Evolutionary conservation across 64 coral and sea anemone species (phyloP).

Genomic region (Anthopleura sola): DNA sequence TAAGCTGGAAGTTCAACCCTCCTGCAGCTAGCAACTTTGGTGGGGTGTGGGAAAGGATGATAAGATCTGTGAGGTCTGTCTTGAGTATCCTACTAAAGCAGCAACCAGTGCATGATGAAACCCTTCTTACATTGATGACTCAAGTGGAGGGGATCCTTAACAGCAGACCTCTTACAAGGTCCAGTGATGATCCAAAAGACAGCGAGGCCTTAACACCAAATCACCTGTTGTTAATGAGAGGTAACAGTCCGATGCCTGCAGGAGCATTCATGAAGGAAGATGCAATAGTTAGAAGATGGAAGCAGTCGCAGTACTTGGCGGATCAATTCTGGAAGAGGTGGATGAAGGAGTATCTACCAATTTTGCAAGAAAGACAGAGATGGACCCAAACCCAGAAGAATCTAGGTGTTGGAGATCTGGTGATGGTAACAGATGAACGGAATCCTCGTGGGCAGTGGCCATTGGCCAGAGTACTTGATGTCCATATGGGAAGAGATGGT

Average conservation of each 20-base stretch:
- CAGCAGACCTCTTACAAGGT: conserved; percentile 2
- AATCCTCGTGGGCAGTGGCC: neutral
- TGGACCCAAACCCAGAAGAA: conserved; percentile 10
- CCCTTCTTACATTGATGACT: neutral
- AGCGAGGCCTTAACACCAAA: neutral
- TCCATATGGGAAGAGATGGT: neutral
- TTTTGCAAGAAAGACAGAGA: conserved; percentile 11
- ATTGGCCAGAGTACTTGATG: neutral
- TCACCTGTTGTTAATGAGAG: too few species aligned
- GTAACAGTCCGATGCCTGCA: neutral
- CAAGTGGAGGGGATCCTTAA: conserved; percentile 34
- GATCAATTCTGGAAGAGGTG: conserved; percentile 34
- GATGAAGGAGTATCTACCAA: conserved; percentile 18
- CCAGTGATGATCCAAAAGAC: neutral
- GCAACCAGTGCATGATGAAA: conserved; percentile 1
- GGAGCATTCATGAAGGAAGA: conserved; percentile 27
- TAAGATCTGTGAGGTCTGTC: conserved; percentile 44
- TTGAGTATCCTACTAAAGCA: conserved; percentile 13
- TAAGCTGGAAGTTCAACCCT: neutral
- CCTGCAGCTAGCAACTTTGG: neutral
- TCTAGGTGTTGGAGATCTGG: conserved; percentile 2
- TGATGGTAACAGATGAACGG: conserved; percentile 12
- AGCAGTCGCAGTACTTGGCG: conserved; percentile 17
- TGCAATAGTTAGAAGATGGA: conserved; percentile 18
- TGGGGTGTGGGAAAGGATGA: conserved; percentile 29